Evolutionary conservation across 2,888 invertebrate species (phyloP).

Genomic region (Dioctria rufipes): DNA sequence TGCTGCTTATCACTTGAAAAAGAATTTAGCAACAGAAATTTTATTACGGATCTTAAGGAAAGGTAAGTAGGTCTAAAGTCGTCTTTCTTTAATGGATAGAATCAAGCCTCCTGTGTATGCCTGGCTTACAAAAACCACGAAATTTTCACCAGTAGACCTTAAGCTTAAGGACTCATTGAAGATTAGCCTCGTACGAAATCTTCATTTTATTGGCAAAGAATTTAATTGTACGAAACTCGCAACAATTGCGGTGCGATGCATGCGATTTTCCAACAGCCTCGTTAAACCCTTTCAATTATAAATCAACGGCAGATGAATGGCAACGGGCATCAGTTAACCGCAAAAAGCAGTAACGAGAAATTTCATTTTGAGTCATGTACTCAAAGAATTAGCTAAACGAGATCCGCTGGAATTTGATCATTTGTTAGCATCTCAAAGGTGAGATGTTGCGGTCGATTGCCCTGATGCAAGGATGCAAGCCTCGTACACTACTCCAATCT

Average conservation of each 20-base stretch:
- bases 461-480: conserved; percentile 25
- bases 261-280: conserved; percentile 2
- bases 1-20: too few relatives aligned
- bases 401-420: conserved; percentile 45
- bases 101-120: too few relatives aligned
- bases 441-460: conserved; percentile 27
- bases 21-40: too few relatives aligned
- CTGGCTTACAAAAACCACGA: too few relatives aligned
- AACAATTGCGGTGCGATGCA: not conserved
- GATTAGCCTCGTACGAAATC: too few relatives aligned
- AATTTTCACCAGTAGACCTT: too few relatives aligned
- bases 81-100: too few relatives aligned
- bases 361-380: conserved; percentile 14
- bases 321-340: conserved; percentile 28
- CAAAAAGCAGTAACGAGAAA: conserved; percentile 50
- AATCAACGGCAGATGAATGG: conserved; percentile 52
- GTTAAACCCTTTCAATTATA: conserved; percentile 51
- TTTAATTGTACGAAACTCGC: not conserved
- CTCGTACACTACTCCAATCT: not conserved
- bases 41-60: too few relatives aligned
- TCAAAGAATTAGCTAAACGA: conserved; percentile 42
- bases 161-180: too few relatives aligned
- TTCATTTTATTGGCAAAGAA: not conserved
- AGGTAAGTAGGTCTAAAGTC: too few relatives aligned
- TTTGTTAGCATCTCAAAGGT: conserved; percentile 28